These are phyloP conservation scores for Acyrthosiphon pisum DNA, from an alignment of 1,140 invertebrate genomes.

Conservation along the genomic window DNA sequence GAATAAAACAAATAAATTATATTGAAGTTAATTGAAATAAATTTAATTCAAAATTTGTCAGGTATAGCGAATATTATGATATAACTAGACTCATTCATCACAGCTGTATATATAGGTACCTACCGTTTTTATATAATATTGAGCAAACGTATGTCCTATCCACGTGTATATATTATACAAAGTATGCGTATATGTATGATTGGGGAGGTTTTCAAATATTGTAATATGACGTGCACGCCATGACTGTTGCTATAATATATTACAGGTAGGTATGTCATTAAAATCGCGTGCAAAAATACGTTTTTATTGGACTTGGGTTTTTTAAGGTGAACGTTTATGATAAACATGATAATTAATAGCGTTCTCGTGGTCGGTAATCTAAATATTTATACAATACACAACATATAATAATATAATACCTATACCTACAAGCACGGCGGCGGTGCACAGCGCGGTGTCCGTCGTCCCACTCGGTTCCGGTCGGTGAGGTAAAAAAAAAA, in stretches of 20 bases:
- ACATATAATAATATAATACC: not conserved
- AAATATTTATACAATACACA: slow-evolving; percentile 11
- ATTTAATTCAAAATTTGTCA: not conserved
- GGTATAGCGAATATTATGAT: too few species aligned
- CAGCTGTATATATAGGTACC: too few species aligned
- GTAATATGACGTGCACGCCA: not conserved
- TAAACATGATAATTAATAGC: not conserved
- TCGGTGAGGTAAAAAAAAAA: not conserved
- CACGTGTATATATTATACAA: not conserved
- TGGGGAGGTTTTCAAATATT: not conserved
- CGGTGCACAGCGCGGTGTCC: not conserved
- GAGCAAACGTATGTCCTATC: too few species aligned
- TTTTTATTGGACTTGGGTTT: not conserved
- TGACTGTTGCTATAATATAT: not conserved
- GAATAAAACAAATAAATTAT: too few species aligned
- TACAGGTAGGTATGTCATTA: not conserved
- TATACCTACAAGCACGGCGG: not conserved
- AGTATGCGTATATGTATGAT: not conserved
- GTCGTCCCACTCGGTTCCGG: not conserved
- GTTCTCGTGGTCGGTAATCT: not conserved
- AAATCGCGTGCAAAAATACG: not conserved
- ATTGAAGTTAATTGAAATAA: not conserved
- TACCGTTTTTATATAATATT: too few species aligned
- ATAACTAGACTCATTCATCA: too few species aligned
- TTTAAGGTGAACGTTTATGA: not conserved